Evolutionary conservation across 2,888 invertebrate species (phyloP), one percentile per base, ranked within the genome.

Genomic region (Carpatolechia fugitivella): DNA sequence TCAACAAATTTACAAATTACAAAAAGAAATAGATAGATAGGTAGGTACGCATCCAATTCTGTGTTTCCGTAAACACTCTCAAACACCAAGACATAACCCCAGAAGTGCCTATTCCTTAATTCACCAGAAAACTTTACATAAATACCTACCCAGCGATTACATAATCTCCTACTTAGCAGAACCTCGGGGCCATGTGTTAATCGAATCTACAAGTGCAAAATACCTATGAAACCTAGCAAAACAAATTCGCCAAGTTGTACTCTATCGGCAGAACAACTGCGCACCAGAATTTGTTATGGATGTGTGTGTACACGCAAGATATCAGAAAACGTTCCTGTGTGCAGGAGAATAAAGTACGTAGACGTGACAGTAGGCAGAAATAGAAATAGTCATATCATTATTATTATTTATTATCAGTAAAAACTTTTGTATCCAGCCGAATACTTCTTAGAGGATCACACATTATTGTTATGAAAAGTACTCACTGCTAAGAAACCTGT

Each of bases 261-360:
- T 44, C 44, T 44, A 44, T 44, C 13, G 14, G 13, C 58, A 55
- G 47, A 29, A 54, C 13, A 24, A 44, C 44, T 44, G 20, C 44
- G 44, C 44, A 44, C 44, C 20, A 44, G 44, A 29, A 29, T 44
- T 11, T 20, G 44, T 2, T 3, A 3, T 3, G 44, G 1, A 6
- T n/a, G 29, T 44, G 44, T 44, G 44, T 13, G 44, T 29, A n/a
- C n/a, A n/a, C n/a, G 29, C 20, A 10, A 14, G 16, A 44, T 13
- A 29, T 6, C 13, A 8, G 24, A n/a, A 24, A 13, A 29, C n/a
- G 44, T 44, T 24, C 7, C 11, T 44, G 29, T 29, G 44, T 44
- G 44, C 5, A n/a, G n/a, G 24, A 44, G 44, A 44, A 24, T 29
- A 29, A 1, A 4, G 18, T 11, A 41, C 18, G 40, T 14, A 41